Evolutionary conservation across 2,888 invertebrate genomes (phyloP).

Genomic region (Mythimna pallens): DNA sequence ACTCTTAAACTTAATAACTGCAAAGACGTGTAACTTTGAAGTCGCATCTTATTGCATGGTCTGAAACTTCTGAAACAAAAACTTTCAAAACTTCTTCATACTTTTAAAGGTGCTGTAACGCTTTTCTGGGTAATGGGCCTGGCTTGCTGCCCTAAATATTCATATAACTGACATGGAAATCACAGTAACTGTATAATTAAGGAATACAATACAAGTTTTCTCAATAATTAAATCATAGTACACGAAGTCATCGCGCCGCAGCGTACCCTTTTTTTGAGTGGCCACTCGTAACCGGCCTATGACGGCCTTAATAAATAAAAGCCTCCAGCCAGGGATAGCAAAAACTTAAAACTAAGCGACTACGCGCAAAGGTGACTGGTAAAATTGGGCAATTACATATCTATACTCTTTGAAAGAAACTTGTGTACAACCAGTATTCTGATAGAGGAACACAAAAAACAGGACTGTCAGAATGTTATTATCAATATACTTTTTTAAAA

Average conservation of each 20-base stretch:
- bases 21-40: background rate
- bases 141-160: background rate
- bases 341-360: no score
- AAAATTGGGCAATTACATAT: background rate
- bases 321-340: no score
- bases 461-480: background rate
- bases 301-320: no score
- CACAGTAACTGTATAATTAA: background rate
- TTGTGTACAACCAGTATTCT: background rate
- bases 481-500: background rate
- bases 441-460: background rate
- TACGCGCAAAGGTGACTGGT: background rate
- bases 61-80: background rate
- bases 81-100: background rate
- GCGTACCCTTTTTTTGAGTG: background rate
- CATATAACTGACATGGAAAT: conserved; percentile 3
- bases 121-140: background rate
- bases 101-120: background rate
- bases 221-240: background rate
- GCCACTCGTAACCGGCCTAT: no score
- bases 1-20: no score
- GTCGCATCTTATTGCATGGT: background rate
- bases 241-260: background rate
- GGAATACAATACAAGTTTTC: background rate
- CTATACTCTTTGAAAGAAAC: background rate